These are phyloP conservation scores for Brachyistius frenatus DNA, from an alignment of 2,113 vertebrate species.

Conservation along the genomic window DNA sequence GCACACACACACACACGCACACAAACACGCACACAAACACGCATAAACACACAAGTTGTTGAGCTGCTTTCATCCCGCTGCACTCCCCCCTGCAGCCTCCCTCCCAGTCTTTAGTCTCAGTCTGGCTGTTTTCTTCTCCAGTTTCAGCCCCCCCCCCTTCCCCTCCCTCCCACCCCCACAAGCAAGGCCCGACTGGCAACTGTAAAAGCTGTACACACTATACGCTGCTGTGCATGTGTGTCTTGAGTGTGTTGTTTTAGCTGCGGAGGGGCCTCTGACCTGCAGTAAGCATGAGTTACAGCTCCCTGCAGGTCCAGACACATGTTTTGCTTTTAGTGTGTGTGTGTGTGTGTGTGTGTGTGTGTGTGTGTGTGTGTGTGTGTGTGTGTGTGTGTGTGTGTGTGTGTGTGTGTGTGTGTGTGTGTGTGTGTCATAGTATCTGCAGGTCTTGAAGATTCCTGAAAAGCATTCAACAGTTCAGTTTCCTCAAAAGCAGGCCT, in stretches of 20 bases:
- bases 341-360: constrained; percentile 13
- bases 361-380: neutral
- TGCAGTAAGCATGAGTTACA: constrained; percentile 17
- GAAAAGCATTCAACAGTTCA: too few species aligned
- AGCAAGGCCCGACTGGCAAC: constrained; percentile 5
- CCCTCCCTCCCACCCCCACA: neutral
- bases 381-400: constrained; percentile 3
- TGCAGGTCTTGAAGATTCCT: too few species aligned
- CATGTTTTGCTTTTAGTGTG: constrained; percentile 62
- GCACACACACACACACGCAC: constrained; percentile 10
- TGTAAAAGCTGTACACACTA: neutral
- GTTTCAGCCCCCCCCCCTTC: constrained; percentile 45
- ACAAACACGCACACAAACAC: neutral
- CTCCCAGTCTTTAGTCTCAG: neutral
- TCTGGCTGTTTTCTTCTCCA: constrained; percentile 66
- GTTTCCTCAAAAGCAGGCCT: too few species aligned
- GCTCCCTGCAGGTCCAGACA: constrained; percentile 36
- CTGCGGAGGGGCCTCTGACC: constrained; percentile 41
- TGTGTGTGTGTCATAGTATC: neutral
- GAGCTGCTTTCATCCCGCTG: constrained; percentile 22
- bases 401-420: constrained; percentile 1
- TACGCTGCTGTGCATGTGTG: constrained; percentile 1
- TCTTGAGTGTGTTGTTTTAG: constrained; percentile 54
- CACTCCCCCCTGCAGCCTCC: neutral
- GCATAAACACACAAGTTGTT: constrained; percentile 27